Base-by-base conservation (phyloP, 1,140 invertebrate genomes). In the Drosophila gunungcola region DNA sequence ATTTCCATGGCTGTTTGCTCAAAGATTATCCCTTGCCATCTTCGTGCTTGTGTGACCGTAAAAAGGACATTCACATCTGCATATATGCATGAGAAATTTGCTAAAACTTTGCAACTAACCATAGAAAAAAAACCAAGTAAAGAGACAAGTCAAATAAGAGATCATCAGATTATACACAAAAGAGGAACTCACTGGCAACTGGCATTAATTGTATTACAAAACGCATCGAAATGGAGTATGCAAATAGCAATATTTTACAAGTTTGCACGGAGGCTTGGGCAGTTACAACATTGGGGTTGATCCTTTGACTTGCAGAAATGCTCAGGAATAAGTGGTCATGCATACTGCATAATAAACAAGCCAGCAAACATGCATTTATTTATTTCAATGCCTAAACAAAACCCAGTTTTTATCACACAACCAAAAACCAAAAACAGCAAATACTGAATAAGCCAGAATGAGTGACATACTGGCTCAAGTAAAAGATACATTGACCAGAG, bases 331-430 rank as follows among this genome's bases (percentile, higher is more conserved):
- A 46, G 55, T 73, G 69, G 54, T 80, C 81, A 84, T 84, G 77
- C 77, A 85, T 85, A 85, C 80, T 80, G 81, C 68, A 85, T 76
- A 77, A 80, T 77, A 85, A 84, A 80, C 83, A 83, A 60, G 32
- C 45, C 21, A 13, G 46, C 54, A 16, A 27, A 61, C 53, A 61
- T 64, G 52, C 61, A 74, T 73, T 62, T 64, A 64, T 74, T 52
- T 63, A 52, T 68, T 57, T 78, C 57, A 58, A 62, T 68, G 61
- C 29, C 53, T 51, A 43, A 63, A 72, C 55, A 65, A 75, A 69
- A 38, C 38, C 61, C 13, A 54, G 39, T 45, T 64, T 51, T 74
- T 21, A 21, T 51, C 60, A 32, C 53, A 48, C 73, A 63, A 29
- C 57, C 48, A 39, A 54, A 54, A 63, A 55, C 61, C 57, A 21